Evolutionary conservation across 2,888 invertebrate genomes (phyloP).

Genomic region (Psococerastis gibbosa): DNA sequence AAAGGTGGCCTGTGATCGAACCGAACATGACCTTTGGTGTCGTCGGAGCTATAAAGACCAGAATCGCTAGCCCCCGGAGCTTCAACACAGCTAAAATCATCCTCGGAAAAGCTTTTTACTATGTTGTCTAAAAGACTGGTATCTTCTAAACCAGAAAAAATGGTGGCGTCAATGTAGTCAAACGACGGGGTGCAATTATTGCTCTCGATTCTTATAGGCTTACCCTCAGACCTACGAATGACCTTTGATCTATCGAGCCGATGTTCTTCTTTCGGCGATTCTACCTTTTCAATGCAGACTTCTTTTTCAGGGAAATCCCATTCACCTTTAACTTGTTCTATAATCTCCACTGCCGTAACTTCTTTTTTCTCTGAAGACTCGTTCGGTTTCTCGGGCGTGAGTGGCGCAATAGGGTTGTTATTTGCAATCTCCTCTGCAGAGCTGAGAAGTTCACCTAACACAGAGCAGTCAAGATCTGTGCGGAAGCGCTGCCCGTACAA

Average conservation of each 20-base stretch:
- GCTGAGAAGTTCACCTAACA: background rate
- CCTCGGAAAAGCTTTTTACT: slow-evolving; percentile 8
- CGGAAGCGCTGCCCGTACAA: slow-evolving; percentile 4
- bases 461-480: slow-evolving; percentile 1
- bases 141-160: slow-evolving; percentile 3
- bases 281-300: background rate
- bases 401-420: background rate
- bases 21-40: background rate
- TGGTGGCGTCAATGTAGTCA: slow-evolving; percentile 4
- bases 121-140: slow-evolving; percentile 1
- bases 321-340: background rate
- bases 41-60: slow-evolving; percentile 2
- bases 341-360: background rate
- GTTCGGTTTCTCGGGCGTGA: background rate
- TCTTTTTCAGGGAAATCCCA: too few species aligned
- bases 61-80: slow-evolving; percentile 3
- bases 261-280: background rate
- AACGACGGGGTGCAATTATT: background rate
- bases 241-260: background rate
- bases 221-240: background rate
- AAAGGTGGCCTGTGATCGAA: background rate
- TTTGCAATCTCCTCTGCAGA: background rate
- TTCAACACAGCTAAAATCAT: slow-evolving; percentile 6
- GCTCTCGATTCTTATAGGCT: background rate
- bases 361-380: background rate